Conservation (phyloP, 2,888 invertebrate genomes). For the Ceratothoa steindachneri region DNA sequence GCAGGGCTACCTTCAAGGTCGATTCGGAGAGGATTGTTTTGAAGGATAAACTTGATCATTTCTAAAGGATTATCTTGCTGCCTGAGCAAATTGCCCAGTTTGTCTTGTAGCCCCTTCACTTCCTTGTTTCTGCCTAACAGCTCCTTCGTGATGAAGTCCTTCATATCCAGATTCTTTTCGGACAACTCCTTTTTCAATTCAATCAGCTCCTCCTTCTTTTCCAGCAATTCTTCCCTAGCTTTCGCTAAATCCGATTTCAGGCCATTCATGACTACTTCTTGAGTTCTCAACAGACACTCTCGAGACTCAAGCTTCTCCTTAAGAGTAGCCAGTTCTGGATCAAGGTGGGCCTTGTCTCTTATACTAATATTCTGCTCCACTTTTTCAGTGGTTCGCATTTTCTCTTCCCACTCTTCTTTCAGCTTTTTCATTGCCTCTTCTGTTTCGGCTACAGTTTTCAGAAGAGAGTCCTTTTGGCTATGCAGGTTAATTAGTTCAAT, state of each 20-base stretch:
- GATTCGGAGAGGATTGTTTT: neutral
- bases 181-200: slow-evolving; percentile 29
- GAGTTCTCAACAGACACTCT: slow-evolving; percentile 24
- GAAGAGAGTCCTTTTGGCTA: slow-evolving; percentile 34
- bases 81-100: slow-evolving; percentile 17
- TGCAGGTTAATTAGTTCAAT: slow-evolving; percentile 23
- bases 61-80: neutral
- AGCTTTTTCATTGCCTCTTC: slow-evolving; percentile 19
- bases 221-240: slow-evolving; percentile 30
- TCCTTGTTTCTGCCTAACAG: slow-evolving; percentile 61
- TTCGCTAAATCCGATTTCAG: slow-evolving; percentile 33
- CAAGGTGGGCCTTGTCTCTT: neutral
- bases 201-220: slow-evolving; percentile 32
- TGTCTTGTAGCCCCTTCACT: slow-evolving; percentile 57
- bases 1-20: neutral
- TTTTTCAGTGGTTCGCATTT: neutral
- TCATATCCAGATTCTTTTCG: slow-evolving; percentile 53
- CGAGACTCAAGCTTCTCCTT: slow-evolving; percentile 24
- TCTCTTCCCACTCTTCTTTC: slow-evolving; percentile 28
- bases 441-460: slow-evolving; percentile 11
- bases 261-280: slow-evolving; percentile 26
- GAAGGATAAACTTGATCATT: neutral
- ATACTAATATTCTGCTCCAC: neutral
- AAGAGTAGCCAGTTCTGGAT: slow-evolving; percentile 18
- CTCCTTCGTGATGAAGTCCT: slow-evolving; percentile 60